phyloP scores from a whole-genome alignment of 2,888 invertebrate species.

The Rambutsinella grinnellia region DNA sequence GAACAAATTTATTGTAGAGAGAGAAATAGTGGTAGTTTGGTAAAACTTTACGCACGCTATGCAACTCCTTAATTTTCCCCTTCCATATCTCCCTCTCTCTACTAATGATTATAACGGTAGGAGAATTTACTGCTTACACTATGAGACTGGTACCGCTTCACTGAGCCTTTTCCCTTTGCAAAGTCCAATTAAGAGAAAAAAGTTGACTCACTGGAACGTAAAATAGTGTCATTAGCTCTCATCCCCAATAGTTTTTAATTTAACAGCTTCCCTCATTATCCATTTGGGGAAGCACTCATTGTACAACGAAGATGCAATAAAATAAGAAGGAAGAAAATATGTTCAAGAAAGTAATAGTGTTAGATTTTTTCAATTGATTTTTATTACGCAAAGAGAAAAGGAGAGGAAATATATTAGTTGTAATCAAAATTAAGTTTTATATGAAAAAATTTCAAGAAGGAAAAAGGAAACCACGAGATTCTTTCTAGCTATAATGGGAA shows the following conservation, averaged over 20 bases:
- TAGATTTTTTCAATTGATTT: slow-evolving; percentile 43
- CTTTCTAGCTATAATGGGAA: slow-evolving; percentile 12
- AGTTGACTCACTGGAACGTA: slow-evolving; percentile 41
- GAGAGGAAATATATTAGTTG: not conserved
- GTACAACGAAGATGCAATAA: no score
- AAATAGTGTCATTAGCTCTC: slow-evolving; percentile 34
- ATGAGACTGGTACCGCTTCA: not conserved
- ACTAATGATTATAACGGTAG: not conserved
- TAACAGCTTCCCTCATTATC: slow-evolving; percentile 51
- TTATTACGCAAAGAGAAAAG: slow-evolving; percentile 22
- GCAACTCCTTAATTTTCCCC: not conserved
- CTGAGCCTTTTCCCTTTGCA: not conserved
- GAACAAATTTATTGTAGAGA: slow-evolving; percentile 16
- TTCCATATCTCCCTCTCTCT: not conserved
- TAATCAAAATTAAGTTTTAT: slow-evolving; percentile 15
- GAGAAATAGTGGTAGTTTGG: slow-evolving; percentile 4
- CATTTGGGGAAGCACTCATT: not conserved
- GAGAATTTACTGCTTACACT: not conserved
- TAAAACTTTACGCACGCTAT: not conserved
- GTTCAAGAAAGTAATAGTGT: not conserved
- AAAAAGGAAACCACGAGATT: not conserved
- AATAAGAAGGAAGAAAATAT: no score
- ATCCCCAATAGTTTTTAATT: slow-evolving; percentile 31
- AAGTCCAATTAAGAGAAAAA: slow-evolving; percentile 49
- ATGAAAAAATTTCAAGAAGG: not conserved